Evolutionary conservation across 2,888 invertebrate genomes (phyloP), one percentile per base, ranked within the genome.

Genomic region (Nymphalis c-album): DNA sequence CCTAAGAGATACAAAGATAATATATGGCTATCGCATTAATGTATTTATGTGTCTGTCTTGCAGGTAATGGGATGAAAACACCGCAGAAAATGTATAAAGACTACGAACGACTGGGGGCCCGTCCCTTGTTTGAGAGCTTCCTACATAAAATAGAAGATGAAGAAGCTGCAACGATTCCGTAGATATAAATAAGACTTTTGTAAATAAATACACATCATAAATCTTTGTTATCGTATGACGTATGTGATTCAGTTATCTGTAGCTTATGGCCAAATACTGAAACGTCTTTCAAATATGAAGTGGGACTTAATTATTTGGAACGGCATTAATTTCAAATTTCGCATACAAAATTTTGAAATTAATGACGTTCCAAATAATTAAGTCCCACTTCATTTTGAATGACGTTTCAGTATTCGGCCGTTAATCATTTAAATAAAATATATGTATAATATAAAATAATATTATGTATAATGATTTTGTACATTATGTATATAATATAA

Each of bases 11-110:
- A 79, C 79, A 74, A 74, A 82, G 81, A 86, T 85, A 87, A 77
- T 72, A 67, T 84, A 88, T 87, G 85, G 82, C 83, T 77, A 75
- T 80, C 73, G 78, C 82, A 84, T 85, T 87, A 86, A 90, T 85
- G 87, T 90, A 91, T 90, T 91, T 90, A 91, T 89, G 85, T 82
- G 79, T 82, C 87, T 87, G 88, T 88, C 89, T 85, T 77, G 79
- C 89, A 90, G 90, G 91, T 91, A 91, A 91, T 91, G 90, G 90
- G 79, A 88, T 82, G 91, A 90, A 91, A 87, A 89, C 87, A 90
- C 89, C 88, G 83, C 87, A 83, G 77, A 77, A 82, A 85, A 84
- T 83, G 82, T 81, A 80, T 83, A 80, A 71, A 80, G 80, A 82
- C 78, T 81, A 83, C 80, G 81, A 84, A 84, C 81, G 84, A 81